Conservation (phyloP, 2,113 vertebrate genomes). For the Chionomys nivalis region DNA sequence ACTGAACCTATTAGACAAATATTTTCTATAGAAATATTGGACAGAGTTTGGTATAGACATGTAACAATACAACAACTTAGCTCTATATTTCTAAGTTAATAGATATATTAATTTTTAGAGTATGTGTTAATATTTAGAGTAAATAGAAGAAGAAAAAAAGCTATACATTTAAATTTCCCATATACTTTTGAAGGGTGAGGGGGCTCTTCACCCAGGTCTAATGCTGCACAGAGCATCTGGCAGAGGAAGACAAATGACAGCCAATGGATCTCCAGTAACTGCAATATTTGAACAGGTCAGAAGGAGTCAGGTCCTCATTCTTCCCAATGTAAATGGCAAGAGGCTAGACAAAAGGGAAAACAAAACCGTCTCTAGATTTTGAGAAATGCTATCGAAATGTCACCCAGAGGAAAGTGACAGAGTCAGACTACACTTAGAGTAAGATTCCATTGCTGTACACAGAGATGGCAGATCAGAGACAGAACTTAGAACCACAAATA, state of each 20-base stretch:
- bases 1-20: neutral
- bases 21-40: constrained; percentile 5
- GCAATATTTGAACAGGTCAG: constrained; percentile 42
- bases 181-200: neutral
- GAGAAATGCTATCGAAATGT: neutral
- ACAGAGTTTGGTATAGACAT: neutral
- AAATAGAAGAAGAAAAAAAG: constrained; percentile 9
- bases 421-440: neutral
- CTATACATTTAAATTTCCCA: neutral
- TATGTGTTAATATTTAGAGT: no score
- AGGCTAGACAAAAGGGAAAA: neutral
- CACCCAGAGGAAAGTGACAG: neutral
- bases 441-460: neutral
- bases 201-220: neutral
- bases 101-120: neutral
- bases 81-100: constrained; percentile 8
- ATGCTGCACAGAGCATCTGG: neutral
- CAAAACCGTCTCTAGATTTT: constrained; percentile 16
- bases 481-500: neutral
- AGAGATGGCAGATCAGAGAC: neutral
- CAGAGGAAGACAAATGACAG: constrained; percentile 35
- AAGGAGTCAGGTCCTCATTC: neutral
- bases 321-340: constrained; percentile 28
- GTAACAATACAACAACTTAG: neutral
- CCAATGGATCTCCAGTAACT: neutral